Evolutionary conservation across 2,113 vertebrate species (phyloP), one percentile per base, ranked within the genome.

Genomic region (Nerophis lumbriciformis): DNA sequence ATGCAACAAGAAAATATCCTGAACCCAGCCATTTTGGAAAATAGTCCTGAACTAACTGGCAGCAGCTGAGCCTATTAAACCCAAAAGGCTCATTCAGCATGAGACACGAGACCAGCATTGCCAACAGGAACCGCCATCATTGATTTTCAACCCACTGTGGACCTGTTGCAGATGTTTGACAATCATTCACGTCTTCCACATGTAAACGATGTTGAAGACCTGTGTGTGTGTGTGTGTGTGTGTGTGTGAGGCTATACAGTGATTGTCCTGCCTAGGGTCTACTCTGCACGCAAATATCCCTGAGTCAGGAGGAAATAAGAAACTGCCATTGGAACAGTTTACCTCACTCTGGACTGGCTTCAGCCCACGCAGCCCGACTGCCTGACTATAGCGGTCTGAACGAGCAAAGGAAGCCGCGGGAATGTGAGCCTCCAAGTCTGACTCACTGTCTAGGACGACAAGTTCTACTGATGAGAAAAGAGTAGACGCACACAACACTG

Each of bases 371-470:
- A 82, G 70, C 48, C 72, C 69, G 28, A 55, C 68, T 63, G 36
- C 62, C 72, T 78, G 65, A 72, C 59, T 77, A 28, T 28, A 75
- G 72, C 53, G 49, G 76, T 58, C 51, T 63, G 63, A 75, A 75
- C 73, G 60, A 79, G 71, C 56, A 39, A 61, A 53, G 71, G 64
- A 38, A 69, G 71, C 76, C 71, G 77, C 83, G 85, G 73, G 87
- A 86, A 87, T 72, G 78, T 77, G 69, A 14, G 62, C 61, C 67
- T 65, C 58, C 69, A 75, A 63, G 57, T 81, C 77, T 89, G 87
- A 90, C 80, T 90, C 89, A 89, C 81, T 52, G 86, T 89, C 89
- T 88, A 66, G 71, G 51, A 70, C 63, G 71, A 75, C 71, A 51
- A 71, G 36, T 71, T 70, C 51, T 47, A 70, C 66, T 69, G 7